These are phyloP conservation scores for Hydractinia echinata DNA, from an alignment of 30 jellyfish, hydroid and myxozoan genomes.

Conservation along the genomic window DNA sequence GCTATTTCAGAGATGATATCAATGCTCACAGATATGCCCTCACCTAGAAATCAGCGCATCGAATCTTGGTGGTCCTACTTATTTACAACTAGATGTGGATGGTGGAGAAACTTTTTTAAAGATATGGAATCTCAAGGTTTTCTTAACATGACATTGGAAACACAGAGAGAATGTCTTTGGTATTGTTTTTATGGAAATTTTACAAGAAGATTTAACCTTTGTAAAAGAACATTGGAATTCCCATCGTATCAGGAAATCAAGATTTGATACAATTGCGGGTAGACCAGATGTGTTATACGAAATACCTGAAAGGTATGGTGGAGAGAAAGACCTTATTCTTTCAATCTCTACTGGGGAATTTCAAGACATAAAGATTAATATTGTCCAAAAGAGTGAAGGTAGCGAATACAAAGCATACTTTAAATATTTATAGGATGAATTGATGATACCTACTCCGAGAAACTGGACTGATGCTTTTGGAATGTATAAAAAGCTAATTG, in stretches of 20 bases:
- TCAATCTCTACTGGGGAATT: constrained; percentile 1
- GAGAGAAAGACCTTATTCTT: neutral
- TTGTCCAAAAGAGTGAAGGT: constrained; percentile 18
- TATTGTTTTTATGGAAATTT: constrained; percentile 36
- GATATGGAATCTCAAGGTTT: constrained; percentile 27
- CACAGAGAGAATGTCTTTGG: constrained; percentile 49
- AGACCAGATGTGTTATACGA: constrained; percentile 25
- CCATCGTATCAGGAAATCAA: constrained; percentile 3
- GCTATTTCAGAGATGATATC: constrained; percentile 26
- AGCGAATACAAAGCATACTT: constrained; percentile 38
- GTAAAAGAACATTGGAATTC: constrained; percentile 56
- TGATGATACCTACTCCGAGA: constrained; percentile 14
- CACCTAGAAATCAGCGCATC: too few species aligned
- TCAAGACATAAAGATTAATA: constrained; percentile 16
- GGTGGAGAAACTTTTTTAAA: constrained; percentile 56
- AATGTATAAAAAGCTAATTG: neutral
- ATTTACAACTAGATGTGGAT: constrained; percentile 20
- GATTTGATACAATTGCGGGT: constrained; percentile 19
- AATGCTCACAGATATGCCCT: constrained; percentile 40
- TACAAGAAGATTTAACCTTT: constrained; percentile 43
- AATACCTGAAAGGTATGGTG: constrained; percentile 4
- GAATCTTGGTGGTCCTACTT: constrained; percentile 40
- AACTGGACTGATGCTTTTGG: constrained; percentile 18
- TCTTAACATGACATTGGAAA: constrained; percentile 30
- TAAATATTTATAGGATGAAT: constrained; percentile 16